These are phyloP conservation scores for Lasioglossum pauxillum DNA, from an alignment of 2,888 invertebrate genomes.

Conservation along the genomic window DNA sequence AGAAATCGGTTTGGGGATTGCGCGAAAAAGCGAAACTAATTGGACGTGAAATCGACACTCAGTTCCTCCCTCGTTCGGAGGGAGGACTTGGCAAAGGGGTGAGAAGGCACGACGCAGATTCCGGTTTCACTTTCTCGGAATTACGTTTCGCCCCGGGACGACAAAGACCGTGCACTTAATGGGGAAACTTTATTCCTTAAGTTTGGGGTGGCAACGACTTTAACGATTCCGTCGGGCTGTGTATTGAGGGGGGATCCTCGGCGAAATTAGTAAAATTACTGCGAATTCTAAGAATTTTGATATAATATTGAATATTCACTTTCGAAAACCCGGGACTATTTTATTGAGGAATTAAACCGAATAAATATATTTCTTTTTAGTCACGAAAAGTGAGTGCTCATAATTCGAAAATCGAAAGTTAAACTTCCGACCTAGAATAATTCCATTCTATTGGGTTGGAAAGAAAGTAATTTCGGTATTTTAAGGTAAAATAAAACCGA, in stretches of 20 bases:
- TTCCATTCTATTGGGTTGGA: no score
- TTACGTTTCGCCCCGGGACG: neutral
- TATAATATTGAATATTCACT: neutral
- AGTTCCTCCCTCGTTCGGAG: neutral
- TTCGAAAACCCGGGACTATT: no score
- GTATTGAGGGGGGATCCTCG: neutral
- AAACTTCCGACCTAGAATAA: no score
- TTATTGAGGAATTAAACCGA: no score
- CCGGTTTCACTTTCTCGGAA: conserved; percentile 6
- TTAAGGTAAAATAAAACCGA: no score
- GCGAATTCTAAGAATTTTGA: neutral
- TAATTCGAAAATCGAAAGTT: no score
- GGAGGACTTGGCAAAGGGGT: neutral
- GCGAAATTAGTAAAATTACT: neutral
- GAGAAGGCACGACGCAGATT: neutral
- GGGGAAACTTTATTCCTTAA: conserved; percentile 12
- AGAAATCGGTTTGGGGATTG: neutral
- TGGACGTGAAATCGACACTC: neutral
- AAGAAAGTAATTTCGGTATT: no score
- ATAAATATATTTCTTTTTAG: no score
- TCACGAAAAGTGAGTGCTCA: neutral
- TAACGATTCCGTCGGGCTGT: neutral
- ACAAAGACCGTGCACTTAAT: conserved; percentile 5
- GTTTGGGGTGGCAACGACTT: neutral
- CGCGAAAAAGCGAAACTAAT: neutral